Conservation (phyloP, 2,113 vertebrate species). For the Callaeas wilsoni region DNA sequence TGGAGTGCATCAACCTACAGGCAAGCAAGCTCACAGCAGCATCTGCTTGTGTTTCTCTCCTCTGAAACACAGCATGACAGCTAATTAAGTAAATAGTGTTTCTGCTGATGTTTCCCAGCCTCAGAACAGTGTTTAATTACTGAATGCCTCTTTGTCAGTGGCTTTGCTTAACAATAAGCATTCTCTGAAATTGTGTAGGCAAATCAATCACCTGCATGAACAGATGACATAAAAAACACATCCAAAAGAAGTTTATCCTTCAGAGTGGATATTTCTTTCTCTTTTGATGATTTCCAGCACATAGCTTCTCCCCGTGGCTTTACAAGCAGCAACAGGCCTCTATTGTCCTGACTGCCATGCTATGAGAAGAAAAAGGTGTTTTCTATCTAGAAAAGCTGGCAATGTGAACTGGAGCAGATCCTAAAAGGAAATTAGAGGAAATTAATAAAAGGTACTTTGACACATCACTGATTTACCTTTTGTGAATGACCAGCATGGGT, state of each 20-base stretch:
- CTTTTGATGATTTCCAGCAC: not conserved
- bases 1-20: not conserved
- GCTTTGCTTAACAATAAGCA: not conserved
- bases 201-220: not conserved
- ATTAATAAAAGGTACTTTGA: not conserved
- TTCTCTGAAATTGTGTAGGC: not conserved
- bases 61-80: not conserved
- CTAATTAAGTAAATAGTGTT: not conserved
- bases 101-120: not conserved
- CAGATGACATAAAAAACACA: not conserved
- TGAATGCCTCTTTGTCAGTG: not conserved
- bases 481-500: not conserved
- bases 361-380: not conserved
- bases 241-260: not conserved
- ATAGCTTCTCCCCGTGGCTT: not conserved
- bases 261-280: not conserved
- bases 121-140: not conserved
- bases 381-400: not conserved
- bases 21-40: not conserved
- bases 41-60: not conserved
- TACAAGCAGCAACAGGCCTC: not conserved
- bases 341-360: not conserved
- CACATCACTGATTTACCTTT: not conserved
- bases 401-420: not conserved
- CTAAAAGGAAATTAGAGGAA: not conserved